Evolutionary conservation across 2,113 vertebrate species (phyloP), one percentile per base, ranked within the genome.

Genomic region (Oreamnos americanus): DNA sequence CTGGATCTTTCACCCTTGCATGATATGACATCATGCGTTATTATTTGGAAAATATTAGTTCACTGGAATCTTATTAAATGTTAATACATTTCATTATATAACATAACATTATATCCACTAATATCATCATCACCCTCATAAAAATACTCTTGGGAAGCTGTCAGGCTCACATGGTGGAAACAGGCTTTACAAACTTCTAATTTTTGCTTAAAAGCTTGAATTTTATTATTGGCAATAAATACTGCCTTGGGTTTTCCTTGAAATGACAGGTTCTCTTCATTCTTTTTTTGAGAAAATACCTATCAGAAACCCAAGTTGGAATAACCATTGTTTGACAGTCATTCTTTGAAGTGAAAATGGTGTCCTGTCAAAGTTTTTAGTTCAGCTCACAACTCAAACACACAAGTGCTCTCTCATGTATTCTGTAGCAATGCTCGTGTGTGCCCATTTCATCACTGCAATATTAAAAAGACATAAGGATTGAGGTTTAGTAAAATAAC

Each of bases 131-230:
- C 45, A 58, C 5, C 53, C 21, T 81, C 19, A 25, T 88, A 23
- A 95, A 23, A 82, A 85, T 81, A 86, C 23, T 57, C 11, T 83
- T 43, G 33, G 43, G 53, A 78, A 89, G 25, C 51, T 39, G 2
- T 96, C 6, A 51, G 8, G 30, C 64, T 95, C 12, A 87, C 14
- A 30, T 28, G 16, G 57, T 87, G 8, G 67, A 23, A 78, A 55
- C 21, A 96, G 17, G 62, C 86, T 55, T 90, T 96, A 26, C 17
- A 79, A 12, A 82, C 64, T 95, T 90, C 67, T 83, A 13, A 62
- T 74, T 94, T 89, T 91, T 97, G n/a, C 17, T 88, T 58, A 60
- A 96, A 95, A 95, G 26, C 16, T 62, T 91, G 82, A n/a, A 36
- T 87, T 91, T 88, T 97, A 78, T 84, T 87, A 78, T 33, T 88